phyloP scores from a whole-genome alignment of 2,888 invertebrate species.

The Parelbella ahira region DNA sequence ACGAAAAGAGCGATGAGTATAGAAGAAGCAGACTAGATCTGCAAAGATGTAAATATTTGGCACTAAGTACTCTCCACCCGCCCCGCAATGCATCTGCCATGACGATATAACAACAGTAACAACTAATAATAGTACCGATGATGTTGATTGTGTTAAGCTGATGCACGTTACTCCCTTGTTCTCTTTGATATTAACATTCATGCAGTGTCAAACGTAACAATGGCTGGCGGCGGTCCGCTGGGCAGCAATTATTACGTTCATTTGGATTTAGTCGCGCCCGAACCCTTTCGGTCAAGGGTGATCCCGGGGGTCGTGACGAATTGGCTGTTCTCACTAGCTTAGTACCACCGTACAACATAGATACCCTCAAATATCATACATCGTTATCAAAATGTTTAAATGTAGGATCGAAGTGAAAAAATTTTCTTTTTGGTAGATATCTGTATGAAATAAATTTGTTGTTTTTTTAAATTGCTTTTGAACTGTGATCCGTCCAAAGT shows the following conservation, averaged over 20 bases:
- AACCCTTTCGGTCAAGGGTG: constrained; percentile 42
- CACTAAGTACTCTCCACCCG: no score
- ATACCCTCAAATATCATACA: constrained; percentile 16
- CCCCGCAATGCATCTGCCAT: no score
- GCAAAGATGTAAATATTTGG: no score
- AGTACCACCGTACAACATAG: constrained; percentile 11
- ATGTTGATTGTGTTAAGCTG: constrained; percentile 20
- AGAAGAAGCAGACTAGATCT: no score
- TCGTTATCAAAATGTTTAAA: neutral
- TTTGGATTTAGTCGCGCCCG: constrained; percentile 67
- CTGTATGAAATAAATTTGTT: no score
- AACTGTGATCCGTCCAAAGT: no score
- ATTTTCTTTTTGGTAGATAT: no score
- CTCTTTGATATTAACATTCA: constrained; percentile 24
- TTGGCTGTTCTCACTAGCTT: constrained; percentile 19
- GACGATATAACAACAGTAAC: no score
- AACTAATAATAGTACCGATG: no score
- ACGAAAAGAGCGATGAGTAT: no score
- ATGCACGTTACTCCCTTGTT: constrained; percentile 1
- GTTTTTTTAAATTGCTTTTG: no score
- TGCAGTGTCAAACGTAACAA: constrained; percentile 36
- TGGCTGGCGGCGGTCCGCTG: constrained; percentile 43
- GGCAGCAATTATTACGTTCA: constrained; percentile 77
- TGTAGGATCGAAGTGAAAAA: no score
- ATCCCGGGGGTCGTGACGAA: constrained; percentile 49